Conservation (phyloP, 2,888 invertebrate genomes). For the Allacma fusca region DNA sequence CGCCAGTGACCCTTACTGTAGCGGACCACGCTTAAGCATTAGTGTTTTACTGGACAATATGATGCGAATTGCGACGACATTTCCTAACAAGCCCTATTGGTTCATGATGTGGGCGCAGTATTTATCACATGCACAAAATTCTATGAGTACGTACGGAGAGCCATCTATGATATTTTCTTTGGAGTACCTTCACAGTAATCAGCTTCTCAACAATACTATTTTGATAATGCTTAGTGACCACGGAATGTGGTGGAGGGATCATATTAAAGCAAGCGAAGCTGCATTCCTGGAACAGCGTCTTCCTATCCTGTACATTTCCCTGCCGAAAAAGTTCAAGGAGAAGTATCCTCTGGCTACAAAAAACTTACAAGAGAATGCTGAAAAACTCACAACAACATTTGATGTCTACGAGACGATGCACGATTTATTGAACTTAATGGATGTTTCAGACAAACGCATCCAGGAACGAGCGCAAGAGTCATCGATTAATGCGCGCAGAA, state of each 20-base stretch:
- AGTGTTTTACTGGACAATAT: background rate
- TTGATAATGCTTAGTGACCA: slow-evolving; percentile 64
- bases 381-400: slow-evolving; percentile 76
- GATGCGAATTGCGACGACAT: slow-evolving; percentile 72
- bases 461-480: background rate
- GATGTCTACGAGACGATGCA: slow-evolving; percentile 82
- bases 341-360: slow-evolving; percentile 62
- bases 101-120: slow-evolving; percentile 63
- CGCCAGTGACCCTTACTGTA: slow-evolving; percentile 19
- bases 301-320: slow-evolving; percentile 34
- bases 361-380: slow-evolving; percentile 68
- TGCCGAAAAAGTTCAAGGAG: slow-evolving; percentile 63
- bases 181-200: slow-evolving; percentile 58
- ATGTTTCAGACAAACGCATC: background rate
- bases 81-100: slow-evolving; percentile 64
- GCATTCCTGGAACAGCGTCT: slow-evolving; percentile 61
- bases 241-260: slow-evolving; percentile 64
- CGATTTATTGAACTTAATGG: slow-evolving; percentile 69
- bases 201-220: slow-evolving; percentile 61
- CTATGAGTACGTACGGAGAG: slow-evolving; percentile 63
- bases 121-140: slow-evolving; percentile 64
- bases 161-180: slow-evolving; percentile 63
- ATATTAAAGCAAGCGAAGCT: slow-evolving; percentile 64
- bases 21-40: background rate
- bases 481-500: background rate